Conservation (phyloP, 2,113 vertebrate species). For the Pantherophis guttatus region DNA sequence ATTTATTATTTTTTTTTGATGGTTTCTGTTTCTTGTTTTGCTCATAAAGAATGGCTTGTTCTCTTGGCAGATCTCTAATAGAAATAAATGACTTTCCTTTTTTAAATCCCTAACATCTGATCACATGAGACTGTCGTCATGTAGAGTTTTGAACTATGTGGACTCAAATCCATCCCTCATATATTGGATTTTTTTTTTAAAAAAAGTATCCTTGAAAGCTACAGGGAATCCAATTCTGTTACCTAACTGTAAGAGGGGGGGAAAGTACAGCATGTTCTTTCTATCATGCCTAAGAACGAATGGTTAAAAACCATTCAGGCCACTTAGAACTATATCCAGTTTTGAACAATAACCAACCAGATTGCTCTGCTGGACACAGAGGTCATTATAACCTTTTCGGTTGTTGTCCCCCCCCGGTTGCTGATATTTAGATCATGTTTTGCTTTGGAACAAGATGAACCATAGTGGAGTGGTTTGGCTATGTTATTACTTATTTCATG, state of each 20-base stretch:
- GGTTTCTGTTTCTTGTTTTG: constrained; percentile 1
- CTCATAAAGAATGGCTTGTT: constrained; percentile 1
- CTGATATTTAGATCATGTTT: not conserved
- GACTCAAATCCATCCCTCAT: constrained; percentile 19
- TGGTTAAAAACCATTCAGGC: not conserved
- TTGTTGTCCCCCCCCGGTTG: not conserved
- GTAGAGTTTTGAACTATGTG: constrained; percentile 22
- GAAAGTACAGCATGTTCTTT: not conserved
- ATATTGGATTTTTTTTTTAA: not conserved
- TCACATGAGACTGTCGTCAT: constrained; percentile 17
- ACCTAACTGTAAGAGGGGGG: not conserved
- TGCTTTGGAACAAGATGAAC: not conserved
- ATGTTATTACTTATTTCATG: not conserved
- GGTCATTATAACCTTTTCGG: not conserved
- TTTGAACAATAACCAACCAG: not conserved
- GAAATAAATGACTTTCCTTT: constrained; percentile 24
- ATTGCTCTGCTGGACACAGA: not conserved
- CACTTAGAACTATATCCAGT: not conserved
- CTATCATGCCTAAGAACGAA: not conserved
- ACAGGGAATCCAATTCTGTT: not conserved
- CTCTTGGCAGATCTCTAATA: constrained; percentile 24
- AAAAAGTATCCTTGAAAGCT: constrained; percentile 7
- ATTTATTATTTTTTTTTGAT: not conserved
- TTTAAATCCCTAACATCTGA: constrained; percentile 29
- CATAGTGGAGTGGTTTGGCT: not conserved